Percentiles rank a stretch among this genome's conserved stretches.
These are phyloP conservation scores for Eubucco bourcierii DNA, from an alignment of 2,113 vertebrate genomes.

Conservation along the genomic window DNA sequence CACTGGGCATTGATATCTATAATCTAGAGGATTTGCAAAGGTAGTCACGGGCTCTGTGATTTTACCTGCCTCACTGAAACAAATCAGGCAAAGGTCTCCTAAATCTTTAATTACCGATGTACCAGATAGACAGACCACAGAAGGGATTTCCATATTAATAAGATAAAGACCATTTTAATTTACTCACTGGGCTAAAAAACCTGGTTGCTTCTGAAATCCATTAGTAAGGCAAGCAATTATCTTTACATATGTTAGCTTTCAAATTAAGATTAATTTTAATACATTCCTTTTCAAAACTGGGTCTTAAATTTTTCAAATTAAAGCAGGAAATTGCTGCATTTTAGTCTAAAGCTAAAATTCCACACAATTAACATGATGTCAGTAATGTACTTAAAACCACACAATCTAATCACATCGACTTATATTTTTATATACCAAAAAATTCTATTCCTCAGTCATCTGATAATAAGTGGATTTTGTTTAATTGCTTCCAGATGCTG, in stretches of 20 bases:
- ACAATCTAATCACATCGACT: not conserved
- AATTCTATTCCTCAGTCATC: not conserved
- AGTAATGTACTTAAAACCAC: not conserved
- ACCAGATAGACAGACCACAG: not conserved
- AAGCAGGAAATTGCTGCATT: not conserved
- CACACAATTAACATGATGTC: not conserved
- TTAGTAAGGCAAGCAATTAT: constrained; percentile 1
- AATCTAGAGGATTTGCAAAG: constrained; percentile 1
- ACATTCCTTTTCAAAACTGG: not conserved
- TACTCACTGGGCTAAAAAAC: not conserved
- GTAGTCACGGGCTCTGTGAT: not conserved
- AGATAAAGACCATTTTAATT: constrained; percentile 36
- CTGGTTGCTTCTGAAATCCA: not conserved
- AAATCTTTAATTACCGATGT: constrained; percentile 27
- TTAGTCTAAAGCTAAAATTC: not conserved
- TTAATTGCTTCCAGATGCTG: not conserved
- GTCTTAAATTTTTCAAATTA: not conserved
- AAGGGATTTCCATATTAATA: constrained; percentile 27
- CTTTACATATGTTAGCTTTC: not conserved
- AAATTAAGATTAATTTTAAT: not conserved
- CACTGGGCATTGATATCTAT: not conserved
- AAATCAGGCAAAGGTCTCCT: not conserved
- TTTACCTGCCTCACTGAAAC: not conserved
- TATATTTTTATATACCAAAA: not conserved
- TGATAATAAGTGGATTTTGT: not conserved